A percentile compares a stretch with the other conserved stretches of the same genome.
phyloP scores from a whole-genome alignment of 2,888 invertebrate genomes.

The Portevinia maculata region DNA sequence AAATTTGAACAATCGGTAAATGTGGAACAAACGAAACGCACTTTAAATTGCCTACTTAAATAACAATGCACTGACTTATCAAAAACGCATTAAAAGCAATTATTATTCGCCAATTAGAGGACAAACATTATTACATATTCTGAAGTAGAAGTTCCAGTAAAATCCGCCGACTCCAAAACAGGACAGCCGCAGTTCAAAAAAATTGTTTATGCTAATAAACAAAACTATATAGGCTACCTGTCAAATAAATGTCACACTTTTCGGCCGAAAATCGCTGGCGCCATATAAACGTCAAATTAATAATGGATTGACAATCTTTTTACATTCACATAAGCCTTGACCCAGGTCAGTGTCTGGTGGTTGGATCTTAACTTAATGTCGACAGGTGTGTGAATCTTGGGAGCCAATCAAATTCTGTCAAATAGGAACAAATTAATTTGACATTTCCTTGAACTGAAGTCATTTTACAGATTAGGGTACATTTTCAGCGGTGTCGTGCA shows the following conservation, averaged over 20 bases:
- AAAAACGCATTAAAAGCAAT: neutral
- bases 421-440: neutral
- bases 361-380: neutral
- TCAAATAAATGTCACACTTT: neutral
- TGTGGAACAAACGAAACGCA: too few species aligned
- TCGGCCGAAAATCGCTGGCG: neutral
- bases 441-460: constrained; percentile 18
- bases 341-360: constrained; percentile 17
- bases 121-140: neutral
- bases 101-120: neutral
- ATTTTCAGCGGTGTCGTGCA: neutral
- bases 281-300: constrained; percentile 9
- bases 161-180: neutral
- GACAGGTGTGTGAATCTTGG: neutral
- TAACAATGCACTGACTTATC: neutral
- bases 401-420: neutral
- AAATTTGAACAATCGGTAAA: too few species aligned
- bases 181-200: neutral
- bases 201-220: neutral
- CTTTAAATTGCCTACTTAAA: neutral
- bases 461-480: neutral
- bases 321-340: constrained; percentile 8
- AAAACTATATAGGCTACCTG: neutral
- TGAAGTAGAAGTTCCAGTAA: neutral
- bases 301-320: neutral